Conservation (phyloP, 2,113 vertebrate species). For the Naja naja region DNA sequence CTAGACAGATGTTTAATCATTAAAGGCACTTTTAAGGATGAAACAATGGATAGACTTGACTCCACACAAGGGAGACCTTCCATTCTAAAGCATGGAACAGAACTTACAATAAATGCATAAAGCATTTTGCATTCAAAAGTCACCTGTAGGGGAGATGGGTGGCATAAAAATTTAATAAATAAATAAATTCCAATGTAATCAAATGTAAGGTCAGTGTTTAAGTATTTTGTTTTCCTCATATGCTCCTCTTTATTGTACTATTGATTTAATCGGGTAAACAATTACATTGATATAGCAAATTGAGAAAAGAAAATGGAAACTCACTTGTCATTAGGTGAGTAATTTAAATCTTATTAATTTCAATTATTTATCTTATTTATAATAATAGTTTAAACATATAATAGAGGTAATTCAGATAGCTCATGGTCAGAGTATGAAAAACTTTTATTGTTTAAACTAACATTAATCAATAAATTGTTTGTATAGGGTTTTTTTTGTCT, state of each 20-base stretch:
- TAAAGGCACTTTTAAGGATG: not conserved
- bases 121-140: not conserved
- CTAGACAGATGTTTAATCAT: not conserved
- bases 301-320: not conserved
- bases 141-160: no score
- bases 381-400: not conserved
- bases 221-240: not conserved
- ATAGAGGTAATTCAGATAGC: not conserved
- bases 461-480: not conserved
- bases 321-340: not conserved
- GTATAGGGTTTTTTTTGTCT: not conserved
- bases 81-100: not conserved
- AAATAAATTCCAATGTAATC: not conserved
- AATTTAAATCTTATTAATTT: not conserved
- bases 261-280: not conserved
- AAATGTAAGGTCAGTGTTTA: not conserved
- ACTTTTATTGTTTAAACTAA: not conserved
- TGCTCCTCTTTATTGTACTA: not conserved
- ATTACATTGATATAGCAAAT: not conserved
- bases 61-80: not conserved
- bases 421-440: not conserved
- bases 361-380: not conserved
- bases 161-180: no score
- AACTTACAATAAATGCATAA: not conserved
- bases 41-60: not conserved